A percentile compares a stretch with the other conserved stretches of the same genome.
Evolutionary conservation across 1,140 invertebrate genomes (phyloP).

Genomic region (Drosophila gunungcola): DNA sequence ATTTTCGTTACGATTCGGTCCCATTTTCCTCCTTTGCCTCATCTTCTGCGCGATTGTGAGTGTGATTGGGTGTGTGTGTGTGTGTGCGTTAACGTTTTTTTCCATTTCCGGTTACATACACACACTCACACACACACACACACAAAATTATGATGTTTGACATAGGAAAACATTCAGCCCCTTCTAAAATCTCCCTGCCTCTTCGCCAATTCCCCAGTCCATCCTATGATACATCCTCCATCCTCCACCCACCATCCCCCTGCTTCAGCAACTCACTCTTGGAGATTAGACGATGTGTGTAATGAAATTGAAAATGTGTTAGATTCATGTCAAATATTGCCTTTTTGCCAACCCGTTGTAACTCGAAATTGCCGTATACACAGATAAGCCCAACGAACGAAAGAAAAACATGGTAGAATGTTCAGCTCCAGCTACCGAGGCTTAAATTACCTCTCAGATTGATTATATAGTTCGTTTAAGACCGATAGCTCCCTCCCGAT

Average conservation of each 20-base stretch:
- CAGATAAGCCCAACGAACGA: slow-evolving; percentile 18
- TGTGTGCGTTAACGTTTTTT: slow-evolving; percentile 61
- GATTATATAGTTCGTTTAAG: background rate
- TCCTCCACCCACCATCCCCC: too few species aligned
- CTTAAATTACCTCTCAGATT: slow-evolving; percentile 9
- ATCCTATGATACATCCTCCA: background rate
- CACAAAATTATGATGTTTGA: slow-evolving; percentile 78
- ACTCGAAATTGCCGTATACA: slow-evolving; percentile 40
- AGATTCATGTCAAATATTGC: slow-evolving; percentile 80
- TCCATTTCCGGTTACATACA: slow-evolving; percentile 71
- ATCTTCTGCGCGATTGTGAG: background rate
- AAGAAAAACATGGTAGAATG: slow-evolving; percentile 28
- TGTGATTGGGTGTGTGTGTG: background rate
- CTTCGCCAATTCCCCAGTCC: slow-evolving; percentile 5
- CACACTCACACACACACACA: slow-evolving; percentile 21
- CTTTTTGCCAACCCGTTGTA: slow-evolving; percentile 62
- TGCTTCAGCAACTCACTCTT: slow-evolving; percentile 31
- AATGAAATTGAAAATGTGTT: slow-evolving; percentile 83
- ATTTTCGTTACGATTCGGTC: slow-evolving; percentile 60
- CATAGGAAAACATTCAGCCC: slow-evolving; percentile 59
- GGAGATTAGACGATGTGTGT: slow-evolving; percentile 76
- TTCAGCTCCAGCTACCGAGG: background rate
- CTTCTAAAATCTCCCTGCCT: slow-evolving; percentile 3
- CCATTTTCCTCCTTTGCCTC: slow-evolving; percentile 25
- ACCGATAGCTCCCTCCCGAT: background rate